Evolutionary conservation across 2,113 vertebrate species (phyloP), one percentile per base, ranked within the genome.

Genomic region (Alectura lathami): DNA sequence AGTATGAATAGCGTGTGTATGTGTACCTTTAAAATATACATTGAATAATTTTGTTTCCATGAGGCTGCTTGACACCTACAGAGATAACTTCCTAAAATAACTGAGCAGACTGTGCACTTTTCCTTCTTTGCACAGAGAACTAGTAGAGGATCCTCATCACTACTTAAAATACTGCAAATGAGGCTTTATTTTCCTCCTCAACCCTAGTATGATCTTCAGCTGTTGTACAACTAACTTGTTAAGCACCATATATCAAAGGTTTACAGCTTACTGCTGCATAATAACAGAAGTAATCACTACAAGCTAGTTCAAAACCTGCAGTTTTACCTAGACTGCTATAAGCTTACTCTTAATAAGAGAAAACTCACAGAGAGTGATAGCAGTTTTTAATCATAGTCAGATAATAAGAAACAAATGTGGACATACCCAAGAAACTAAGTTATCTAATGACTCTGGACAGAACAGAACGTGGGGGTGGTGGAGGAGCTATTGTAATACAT

Each of bases 391-490:
- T 36, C 2, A 17, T 69, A 45, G 74, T 70, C 72, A 79, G 34
- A 56, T 40, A 64, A 27, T 63, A 91, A 80, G 38, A 86, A 79
- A 42, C 17, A 56, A 59, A 74, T 1, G 1, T 50, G 13, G 83
- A 26, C 42, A 84, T 62, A 85, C 11, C 5, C 48, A 60, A 75
- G 43, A 66, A 68, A 64, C 4, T 13, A 36, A 68, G 34, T 16
- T 67, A 15, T 36, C 30, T 34, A 54, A 47, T 11, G 47, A 16
- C 13, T 20, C 20, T 6, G 4, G 1, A 1, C 0, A 1, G 62
- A 43, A 47, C 20, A 26, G 30, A 34, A 32, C 0, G 2, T 3
- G 12, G 11, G 0, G 0, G 2, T 23, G 14, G n/a, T 17, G 16
- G 11, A 1, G 48, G 14, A 34, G 40, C 4, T 69, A 8, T 24